A percentile compares a stretch with the other conserved stretches of the same genome.
These are phyloP conservation scores for Dione vanillae DNA, from an alignment of 2,888 invertebrate species.

Conservation along the genomic window DNA sequence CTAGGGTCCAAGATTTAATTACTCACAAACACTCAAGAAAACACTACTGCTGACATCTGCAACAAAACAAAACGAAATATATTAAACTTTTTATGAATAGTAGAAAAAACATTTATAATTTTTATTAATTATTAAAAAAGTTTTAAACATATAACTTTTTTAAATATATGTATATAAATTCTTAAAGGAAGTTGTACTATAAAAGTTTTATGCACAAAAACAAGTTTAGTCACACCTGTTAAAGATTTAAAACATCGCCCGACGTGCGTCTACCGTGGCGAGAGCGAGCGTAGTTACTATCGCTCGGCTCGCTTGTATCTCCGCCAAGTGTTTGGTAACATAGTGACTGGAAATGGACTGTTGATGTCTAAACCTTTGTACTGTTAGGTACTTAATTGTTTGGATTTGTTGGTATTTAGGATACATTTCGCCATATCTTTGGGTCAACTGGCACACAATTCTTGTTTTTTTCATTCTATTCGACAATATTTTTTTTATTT, in stretches of 20 bases:
- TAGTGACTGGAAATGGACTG: constrained; percentile 55
- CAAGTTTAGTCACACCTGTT: constrained; percentile 53
- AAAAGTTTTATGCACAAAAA: constrained; percentile 12
- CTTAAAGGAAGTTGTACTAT: not conserved
- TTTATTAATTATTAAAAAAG: not conserved
- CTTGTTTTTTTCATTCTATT: constrained; percentile 38
- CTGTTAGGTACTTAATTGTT: constrained; percentile 59
- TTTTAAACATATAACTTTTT: no score
- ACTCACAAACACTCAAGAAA: constrained; percentile 65
- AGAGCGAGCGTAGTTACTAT: constrained; percentile 57
- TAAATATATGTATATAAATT: no score
- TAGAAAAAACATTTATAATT: not conserved
- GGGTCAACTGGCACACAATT: constrained; percentile 54
- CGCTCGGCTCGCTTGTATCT: constrained; percentile 55
- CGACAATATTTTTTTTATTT: constrained; percentile 45
- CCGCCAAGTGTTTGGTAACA: constrained; percentile 45
- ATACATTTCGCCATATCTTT: constrained; percentile 52
- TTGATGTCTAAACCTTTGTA: constrained; percentile 69
- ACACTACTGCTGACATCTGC: constrained; percentile 75
- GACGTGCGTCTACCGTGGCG: constrained; percentile 72
- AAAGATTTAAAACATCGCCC: constrained; percentile 28
- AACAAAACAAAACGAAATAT: constrained; percentile 68
- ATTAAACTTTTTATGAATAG: constrained; percentile 36
- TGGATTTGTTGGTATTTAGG: constrained; percentile 57
- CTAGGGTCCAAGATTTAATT: constrained; percentile 55